A percentile compares a stretch with the other conserved stretches of the same genome.
Conservation (phyloP, 2,797 vertebrate genomes). For the Melanotaenia nigrans region DNA sequence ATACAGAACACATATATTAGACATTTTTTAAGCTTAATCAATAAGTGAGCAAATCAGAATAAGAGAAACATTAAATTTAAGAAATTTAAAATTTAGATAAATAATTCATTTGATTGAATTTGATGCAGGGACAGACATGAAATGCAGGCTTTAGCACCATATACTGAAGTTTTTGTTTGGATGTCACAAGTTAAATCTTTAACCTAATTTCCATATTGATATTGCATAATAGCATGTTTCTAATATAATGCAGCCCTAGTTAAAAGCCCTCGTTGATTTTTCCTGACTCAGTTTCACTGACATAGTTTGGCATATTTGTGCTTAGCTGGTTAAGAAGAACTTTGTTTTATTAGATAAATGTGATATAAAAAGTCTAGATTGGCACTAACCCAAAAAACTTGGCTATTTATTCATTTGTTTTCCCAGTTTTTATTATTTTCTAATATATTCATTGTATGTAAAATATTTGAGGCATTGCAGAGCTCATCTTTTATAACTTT, state of each 20-base stretch:
- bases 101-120: background rate
- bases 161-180: background rate
- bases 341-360: background rate
- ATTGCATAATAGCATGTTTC: background rate
- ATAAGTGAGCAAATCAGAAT: too few species aligned
- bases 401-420: background rate
- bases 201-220: background rate
- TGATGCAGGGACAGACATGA: background rate
- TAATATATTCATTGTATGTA: background rate
- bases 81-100: background rate
- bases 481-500: constrained; percentile 9
- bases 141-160: background rate
- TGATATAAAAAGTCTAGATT: background rate
- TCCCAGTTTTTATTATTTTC: background rate
- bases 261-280: background rate
- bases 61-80: background rate
- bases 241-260: background rate
- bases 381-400: background rate
- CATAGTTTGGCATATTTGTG: background rate
- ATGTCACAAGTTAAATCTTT: background rate
- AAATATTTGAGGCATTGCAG: background rate
- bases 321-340: background rate
- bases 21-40: background rate
- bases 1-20: background rate
- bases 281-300: background rate